Base-by-base conservation (phyloP, 2,113 vertebrate genomes). In the Osmerus eperlanus region DNA sequence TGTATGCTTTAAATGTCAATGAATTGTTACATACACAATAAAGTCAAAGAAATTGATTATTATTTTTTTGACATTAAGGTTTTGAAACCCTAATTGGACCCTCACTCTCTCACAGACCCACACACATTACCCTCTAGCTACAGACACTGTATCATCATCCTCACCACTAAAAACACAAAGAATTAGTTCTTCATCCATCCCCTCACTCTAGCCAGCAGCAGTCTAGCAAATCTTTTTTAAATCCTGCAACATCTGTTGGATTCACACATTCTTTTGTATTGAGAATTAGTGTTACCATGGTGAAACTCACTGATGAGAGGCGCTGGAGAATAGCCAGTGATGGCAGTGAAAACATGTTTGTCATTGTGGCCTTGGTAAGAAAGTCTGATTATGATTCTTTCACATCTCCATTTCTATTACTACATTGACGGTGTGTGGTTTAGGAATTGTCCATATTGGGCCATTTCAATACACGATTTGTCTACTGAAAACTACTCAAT, bases 281-380 rank as follows among this genome's bases (percentile, higher is more conserved):
- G 61, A 62, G 64, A 61, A 75, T 53, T 68, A 13, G 16, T n/a
- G 84, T 90, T 90, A 79, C 84, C 85, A 89, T 87, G 86, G 89
- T 85, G 82, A 83, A 72, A 8, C 4, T 62, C 8, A 21, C 68
- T 73, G 70, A 56, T 59, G 68, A 70, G 73, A 83, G 61, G 72
- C 68, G 62, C 47, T 1, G 7, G 41, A 75, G 72, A 77, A 75
- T 71, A 74, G 72, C 55, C 66, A 29, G 64, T 19, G 78, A 21
- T 21, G 19, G 47, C 67, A 71, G 70, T 74, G 72, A 63, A 41
- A 74, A 56, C 54, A 28, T 15, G 68, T 72, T 70, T 73, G 41
- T 73, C 1, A 66, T 3, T 5, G n/a, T 62, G 52, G 60, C 82
- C 69, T 73, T 74, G 61, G 9, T 63, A 18, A 64, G 68, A 60